A percentile compares a stretch with the other conserved stretches of the same genome.
These are phyloP conservation scores for Danio choprae DNA, from an alignment of 2,797 vertebrate species.

Conservation along the genomic window DNA sequence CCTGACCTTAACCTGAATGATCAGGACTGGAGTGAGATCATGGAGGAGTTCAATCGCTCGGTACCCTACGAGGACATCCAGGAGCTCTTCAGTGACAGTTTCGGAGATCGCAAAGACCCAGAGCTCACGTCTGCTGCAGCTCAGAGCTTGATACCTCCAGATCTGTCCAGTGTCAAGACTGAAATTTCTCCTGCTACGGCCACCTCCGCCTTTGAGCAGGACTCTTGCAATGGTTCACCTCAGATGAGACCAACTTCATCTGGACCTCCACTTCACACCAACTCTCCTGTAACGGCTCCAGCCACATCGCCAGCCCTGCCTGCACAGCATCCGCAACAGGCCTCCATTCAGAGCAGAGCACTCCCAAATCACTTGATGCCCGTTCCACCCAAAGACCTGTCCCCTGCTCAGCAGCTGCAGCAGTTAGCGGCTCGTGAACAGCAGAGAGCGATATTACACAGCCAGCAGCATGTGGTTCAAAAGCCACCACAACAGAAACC, in stretches of 20 bases:
- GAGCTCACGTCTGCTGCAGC: conserved; percentile 77
- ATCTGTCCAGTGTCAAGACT: conserved; percentile 85
- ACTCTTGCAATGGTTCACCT: conserved; percentile 85
- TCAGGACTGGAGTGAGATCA: conserved; percentile 98
- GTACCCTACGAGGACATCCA: conserved; percentile 96
- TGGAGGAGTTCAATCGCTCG: conserved; percentile 95
- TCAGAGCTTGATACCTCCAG: conserved; percentile 82
- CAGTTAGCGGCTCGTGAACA: conserved; percentile 92
- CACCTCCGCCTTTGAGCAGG: conserved; percentile 83
- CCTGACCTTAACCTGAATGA: conserved; percentile 96
- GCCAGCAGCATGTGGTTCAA: conserved; percentile 72
- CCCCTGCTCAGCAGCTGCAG: conserved; percentile 94
- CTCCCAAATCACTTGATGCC: conserved; percentile 79
- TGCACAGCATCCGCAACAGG: conserved; percentile 71
- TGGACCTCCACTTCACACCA: conserved; percentile 82
- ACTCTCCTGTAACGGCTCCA: conserved; percentile 80
- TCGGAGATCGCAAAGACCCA: conserved; percentile 93
- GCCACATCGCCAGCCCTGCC: conserved; percentile 83
- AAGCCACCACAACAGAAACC: conserved; percentile 67
- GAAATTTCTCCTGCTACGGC: conserved; percentile 90
- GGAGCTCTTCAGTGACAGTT: conserved; percentile 94
- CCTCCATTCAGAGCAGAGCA: conserved; percentile 79
- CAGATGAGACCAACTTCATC: conserved; percentile 85
- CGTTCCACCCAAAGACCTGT: conserved; percentile 89
- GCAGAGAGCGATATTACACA: conserved; percentile 89